phyloP scores from a whole-genome alignment of 1,140 invertebrate genomes.

The Calosoma granatense region DNA sequence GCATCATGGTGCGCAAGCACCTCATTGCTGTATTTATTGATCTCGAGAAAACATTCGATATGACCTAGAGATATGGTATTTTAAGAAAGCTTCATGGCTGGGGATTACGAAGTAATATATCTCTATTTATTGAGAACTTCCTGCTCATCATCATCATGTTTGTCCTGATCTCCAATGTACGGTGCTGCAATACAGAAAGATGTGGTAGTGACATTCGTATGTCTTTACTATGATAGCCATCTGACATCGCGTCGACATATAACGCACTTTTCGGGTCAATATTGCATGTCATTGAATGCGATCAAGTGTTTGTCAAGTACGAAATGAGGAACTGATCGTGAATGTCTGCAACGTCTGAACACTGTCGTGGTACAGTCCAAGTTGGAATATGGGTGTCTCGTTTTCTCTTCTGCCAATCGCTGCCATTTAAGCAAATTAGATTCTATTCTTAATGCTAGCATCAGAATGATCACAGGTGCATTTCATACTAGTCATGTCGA shows the following conservation, averaged over 20 bases:
- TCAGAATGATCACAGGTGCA: not conserved
- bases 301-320: not conserved
- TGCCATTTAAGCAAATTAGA: not conserved
- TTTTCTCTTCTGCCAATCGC: not conserved
- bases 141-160: not conserved
- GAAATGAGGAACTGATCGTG: not conserved
- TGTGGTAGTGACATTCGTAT: not conserved
- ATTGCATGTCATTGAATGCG: not conserved
- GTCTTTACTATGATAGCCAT: not conserved
- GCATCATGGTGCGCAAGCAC: not conserved
- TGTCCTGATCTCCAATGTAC: not conserved
- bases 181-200: not conserved
- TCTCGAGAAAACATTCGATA: not conserved
- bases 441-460: not conserved
- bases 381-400: not conserved
- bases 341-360: not conserved
- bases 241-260: too few species aligned
- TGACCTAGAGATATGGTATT: not conserved
- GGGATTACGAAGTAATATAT: not conserved
- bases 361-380: not conserved
- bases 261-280: not conserved
- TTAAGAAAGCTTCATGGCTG: not conserved
- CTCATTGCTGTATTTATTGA: not conserved
- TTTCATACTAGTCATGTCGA: not conserved
- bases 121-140: not conserved